Evolutionary conservation across 2,797 vertebrate species (phyloP).

Genomic region (Leuciscus waleckii): DNA sequence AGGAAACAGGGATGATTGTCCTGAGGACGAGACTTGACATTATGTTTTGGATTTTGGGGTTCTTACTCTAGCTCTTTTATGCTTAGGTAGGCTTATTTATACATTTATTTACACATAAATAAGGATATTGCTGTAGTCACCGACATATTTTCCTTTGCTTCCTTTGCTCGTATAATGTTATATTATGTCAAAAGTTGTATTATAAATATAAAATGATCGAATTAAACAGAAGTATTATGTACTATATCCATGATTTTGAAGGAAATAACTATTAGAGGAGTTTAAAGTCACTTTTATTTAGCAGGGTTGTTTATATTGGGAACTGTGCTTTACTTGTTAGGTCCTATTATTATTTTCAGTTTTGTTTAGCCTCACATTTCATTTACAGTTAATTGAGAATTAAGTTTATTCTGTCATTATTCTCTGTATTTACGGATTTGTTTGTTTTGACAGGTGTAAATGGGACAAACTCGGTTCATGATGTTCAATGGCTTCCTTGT

Average conservation of each 20-base stretch:
- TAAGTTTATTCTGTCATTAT: background rate
- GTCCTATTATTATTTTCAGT: background rate
- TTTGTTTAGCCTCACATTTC: background rate
- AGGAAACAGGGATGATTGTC: background rate
- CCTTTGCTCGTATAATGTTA: background rate
- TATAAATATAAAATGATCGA: background rate
- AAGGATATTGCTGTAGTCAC: background rate
- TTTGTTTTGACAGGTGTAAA: constrained; percentile 49
- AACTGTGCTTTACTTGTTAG: background rate
- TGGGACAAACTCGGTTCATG: constrained; percentile 51
- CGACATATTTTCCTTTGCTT: background rate
- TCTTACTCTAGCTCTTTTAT: constrained; percentile 44
- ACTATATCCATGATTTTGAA: background rate
- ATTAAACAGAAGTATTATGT: background rate
- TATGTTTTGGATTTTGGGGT: constrained; percentile 63
- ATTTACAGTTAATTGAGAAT: background rate
- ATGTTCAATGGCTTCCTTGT: constrained; percentile 75
- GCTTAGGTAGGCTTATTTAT: constrained; percentile 59
- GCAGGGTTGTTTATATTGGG: background rate
- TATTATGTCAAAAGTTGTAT: background rate
- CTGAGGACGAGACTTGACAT: background rate
- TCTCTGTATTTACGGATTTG: background rate
- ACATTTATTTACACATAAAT: background rate
- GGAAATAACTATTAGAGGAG: too few relatives aligned
- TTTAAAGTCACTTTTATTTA: background rate